These are phyloP conservation scores for Drosophila macrothrix DNA, from an alignment of 2,888 invertebrate species.

Conservation along the genomic window DNA sequence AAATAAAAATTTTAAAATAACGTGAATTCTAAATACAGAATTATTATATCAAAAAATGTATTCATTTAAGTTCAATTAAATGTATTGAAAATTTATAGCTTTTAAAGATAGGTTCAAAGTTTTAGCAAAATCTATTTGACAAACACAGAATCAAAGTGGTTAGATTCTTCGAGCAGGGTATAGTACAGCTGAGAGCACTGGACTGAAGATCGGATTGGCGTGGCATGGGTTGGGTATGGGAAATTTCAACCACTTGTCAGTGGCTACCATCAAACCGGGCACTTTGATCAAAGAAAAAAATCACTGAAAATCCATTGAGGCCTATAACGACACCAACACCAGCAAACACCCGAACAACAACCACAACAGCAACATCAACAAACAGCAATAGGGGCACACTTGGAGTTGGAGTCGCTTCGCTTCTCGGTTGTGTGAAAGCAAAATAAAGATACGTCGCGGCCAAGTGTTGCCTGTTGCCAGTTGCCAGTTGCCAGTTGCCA, in stretches of 20 bases:
- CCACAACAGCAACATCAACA: slow-evolving; percentile 33
- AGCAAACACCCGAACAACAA: slow-evolving; percentile 20
- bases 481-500: slow-evolving; percentile 56
- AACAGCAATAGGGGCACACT: slow-evolving; percentile 61
- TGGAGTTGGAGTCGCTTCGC: slow-evolving; percentile 42
- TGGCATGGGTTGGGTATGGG: slow-evolving; percentile 60
- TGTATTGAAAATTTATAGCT: background rate
- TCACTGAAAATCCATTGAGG: slow-evolving; percentile 79
- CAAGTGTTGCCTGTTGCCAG: slow-evolving; percentile 69
- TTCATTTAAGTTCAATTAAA: background rate
- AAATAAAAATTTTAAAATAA: no score
- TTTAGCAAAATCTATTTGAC: background rate
- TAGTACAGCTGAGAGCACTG: slow-evolving; percentile 38
- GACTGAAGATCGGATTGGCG: slow-evolving; percentile 32
- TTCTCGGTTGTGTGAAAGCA: slow-evolving; percentile 66
- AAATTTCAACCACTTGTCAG: slow-evolving; percentile 75
- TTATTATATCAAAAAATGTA: background rate
- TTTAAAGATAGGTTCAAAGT: background rate
- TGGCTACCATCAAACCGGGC: slow-evolving; percentile 72
- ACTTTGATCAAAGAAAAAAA: slow-evolving; percentile 78
- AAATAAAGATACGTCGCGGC: slow-evolving; percentile 78
- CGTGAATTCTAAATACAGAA: background rate
- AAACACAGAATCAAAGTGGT: background rate
- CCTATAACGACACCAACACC: slow-evolving; percentile 70
- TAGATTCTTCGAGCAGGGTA: slow-evolving; percentile 15